Evolutionary conservation across 1,140 invertebrate species (phyloP).

Genomic region (Conus betulinus): DNA sequence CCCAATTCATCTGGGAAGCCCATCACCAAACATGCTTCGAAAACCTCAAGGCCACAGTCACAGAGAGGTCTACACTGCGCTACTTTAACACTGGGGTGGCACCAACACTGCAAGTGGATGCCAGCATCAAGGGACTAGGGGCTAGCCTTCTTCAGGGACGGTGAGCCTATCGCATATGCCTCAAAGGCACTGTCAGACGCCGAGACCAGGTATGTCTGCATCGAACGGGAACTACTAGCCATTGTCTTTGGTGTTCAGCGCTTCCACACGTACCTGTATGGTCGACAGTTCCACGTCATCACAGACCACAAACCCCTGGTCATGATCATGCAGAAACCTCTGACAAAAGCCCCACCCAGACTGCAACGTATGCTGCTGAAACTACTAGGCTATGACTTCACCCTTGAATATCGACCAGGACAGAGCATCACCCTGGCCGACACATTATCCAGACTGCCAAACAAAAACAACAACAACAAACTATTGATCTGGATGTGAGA

Average conservation of each 20-base stretch:
- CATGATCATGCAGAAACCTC: not conserved
- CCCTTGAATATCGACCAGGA: too few species aligned
- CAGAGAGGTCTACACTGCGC: slow-evolving; percentile 42
- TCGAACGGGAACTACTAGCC: slow-evolving; percentile 77
- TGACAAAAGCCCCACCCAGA: not conserved
- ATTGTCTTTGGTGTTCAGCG: slow-evolving; percentile 72
- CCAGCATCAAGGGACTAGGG: slow-evolving; percentile 67
- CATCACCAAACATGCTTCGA: slow-evolving; percentile 24
- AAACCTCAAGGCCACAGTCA: slow-evolving; percentile 48
- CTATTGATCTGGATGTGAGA: too few species aligned
- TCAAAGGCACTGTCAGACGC: slow-evolving; percentile 73
- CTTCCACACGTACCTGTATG: slow-evolving; percentile 76
- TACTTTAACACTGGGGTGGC: slow-evolving; percentile 50
- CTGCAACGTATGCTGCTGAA: too few species aligned
- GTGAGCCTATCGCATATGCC: slow-evolving; percentile 72
- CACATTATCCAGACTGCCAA: too few species aligned
- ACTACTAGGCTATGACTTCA: too few species aligned
- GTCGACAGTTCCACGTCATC: too few species aligned
- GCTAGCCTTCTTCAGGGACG: slow-evolving; percentile 46
- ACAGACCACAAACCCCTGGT: slow-evolving; percentile 43
- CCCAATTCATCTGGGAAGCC: slow-evolving; percentile 39
- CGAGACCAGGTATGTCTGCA: slow-evolving; percentile 75
- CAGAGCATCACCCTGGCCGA: too few species aligned
- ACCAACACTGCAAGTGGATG: slow-evolving; percentile 54
- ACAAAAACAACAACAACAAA: too few species aligned